Evolutionary conservation across 2,888 invertebrate species (phyloP).

Genomic region (Cremastobaeus sp.): DNA sequence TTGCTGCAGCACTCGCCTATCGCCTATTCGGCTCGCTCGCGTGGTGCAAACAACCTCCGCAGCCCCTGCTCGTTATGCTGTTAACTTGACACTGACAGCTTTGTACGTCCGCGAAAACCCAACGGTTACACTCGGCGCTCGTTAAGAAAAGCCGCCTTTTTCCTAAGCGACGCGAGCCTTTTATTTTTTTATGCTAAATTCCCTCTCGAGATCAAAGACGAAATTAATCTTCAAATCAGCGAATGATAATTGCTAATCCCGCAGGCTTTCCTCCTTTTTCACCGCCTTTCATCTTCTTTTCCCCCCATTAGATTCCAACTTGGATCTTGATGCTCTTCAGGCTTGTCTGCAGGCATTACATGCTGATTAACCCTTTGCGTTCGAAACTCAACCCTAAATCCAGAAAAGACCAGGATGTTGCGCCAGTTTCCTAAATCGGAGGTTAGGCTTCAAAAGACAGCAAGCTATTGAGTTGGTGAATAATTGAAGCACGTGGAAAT

Average conservation of each 20-base stretch:
- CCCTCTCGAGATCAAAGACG: constrained; percentile 1
- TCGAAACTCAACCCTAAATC: constrained; percentile 25
- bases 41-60: constrained; percentile 27
- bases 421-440: constrained; percentile 6
- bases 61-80: constrained; percentile 28
- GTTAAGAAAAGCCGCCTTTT: constrained; percentile 13
- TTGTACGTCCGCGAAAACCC: constrained; percentile 47
- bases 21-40: constrained; percentile 45
- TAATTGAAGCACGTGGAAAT: no score
- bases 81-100: constrained; percentile 48
- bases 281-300: constrained; percentile 30
- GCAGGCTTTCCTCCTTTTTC: constrained; percentile 22
- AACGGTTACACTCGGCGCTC: constrained; percentile 2
- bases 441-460: neutral
- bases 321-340: constrained; percentile 2
- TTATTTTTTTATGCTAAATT: no score
- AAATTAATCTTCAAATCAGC: constrained; percentile 30
- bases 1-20: constrained; percentile 29
- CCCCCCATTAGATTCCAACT: constrained; percentile 28
- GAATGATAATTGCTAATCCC: constrained; percentile 44
- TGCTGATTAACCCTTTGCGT: constrained; percentile 47
- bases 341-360: constrained; percentile 18
- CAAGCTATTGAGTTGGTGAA: no score
- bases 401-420: constrained; percentile 6
- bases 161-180: no score